Conservation (phyloP, 2,113 vertebrate species). For the Machaerirhynchus nigripectus region DNA sequence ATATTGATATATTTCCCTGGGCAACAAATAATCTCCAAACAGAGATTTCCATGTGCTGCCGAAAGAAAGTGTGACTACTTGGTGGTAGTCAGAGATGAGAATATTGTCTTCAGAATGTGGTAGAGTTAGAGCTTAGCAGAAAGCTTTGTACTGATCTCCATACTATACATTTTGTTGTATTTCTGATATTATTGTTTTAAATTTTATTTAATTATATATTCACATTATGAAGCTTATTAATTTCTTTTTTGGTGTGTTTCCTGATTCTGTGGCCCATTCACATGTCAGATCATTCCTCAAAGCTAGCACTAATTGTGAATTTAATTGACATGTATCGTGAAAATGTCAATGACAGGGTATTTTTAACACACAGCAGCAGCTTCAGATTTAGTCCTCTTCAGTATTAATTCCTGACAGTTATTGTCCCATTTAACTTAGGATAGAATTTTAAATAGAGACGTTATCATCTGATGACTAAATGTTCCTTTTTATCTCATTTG, state of each 20-base stretch:
- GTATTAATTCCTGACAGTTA: conserved; percentile 23
- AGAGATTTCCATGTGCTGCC: neutral
- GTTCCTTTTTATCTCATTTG: conserved; percentile 13
- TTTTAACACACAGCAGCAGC: neutral
- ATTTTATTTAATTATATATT: neutral
- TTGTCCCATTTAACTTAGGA: conserved; percentile 5
- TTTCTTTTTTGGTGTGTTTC: neutral
- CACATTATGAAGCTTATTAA: neutral
- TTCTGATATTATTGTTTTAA: neutral
- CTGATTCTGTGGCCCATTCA: neutral
- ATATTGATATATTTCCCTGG: neutral
- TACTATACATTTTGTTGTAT: neutral
- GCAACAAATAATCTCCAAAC: neutral
- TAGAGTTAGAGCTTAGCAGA: neutral
- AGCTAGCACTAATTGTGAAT: neutral
- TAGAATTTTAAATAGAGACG: neutral
- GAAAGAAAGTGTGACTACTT: neutral
- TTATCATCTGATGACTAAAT: conserved; percentile 12
- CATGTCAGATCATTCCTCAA: neutral
- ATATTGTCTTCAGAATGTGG: neutral
- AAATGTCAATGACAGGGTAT: neutral
- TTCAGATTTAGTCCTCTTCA: neutral
- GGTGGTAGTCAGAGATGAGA: neutral
- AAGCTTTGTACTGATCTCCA: neutral
- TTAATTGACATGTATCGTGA: neutral